phyloP scores from a whole-genome alignment of 30 jellyfish, hydroid and myxozoan genomes.

The Aurelia sp. region DNA sequence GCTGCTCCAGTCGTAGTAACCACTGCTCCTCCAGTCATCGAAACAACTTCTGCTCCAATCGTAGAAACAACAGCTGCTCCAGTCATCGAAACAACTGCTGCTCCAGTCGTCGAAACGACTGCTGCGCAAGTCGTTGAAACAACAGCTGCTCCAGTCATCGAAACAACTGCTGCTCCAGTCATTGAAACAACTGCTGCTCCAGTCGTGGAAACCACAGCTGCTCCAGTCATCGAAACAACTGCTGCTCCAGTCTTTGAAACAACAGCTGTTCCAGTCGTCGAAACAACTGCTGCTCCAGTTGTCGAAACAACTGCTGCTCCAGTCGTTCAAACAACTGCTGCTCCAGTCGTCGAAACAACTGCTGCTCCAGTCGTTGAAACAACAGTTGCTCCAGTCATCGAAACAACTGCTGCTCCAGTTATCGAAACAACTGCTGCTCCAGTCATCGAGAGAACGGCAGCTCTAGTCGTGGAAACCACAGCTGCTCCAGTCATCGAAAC shows the following conservation, averaged over 20 bases:
- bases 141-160: slow-evolving; percentile 10
- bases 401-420: slow-evolving; percentile 42
- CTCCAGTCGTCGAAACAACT: slow-evolving; percentile 21
- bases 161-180: slow-evolving; percentile 9
- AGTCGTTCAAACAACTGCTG: slow-evolving; percentile 36
- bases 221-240: slow-evolving; percentile 13
- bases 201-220: slow-evolving; percentile 28
- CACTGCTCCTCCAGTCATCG: background rate
- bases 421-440: slow-evolving; percentile 28
- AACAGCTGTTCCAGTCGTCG: slow-evolving; percentile 11
- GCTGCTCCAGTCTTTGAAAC: slow-evolving; percentile 7
- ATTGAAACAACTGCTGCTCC: slow-evolving; percentile 4
- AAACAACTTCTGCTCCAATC: slow-evolving; percentile 44
- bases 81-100: slow-evolving; percentile 7
- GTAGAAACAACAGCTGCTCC: slow-evolving; percentile 18
- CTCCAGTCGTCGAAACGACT: background rate
- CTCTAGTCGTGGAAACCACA: slow-evolving; percentile 42
- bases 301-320: slow-evolving; percentile 1
- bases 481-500: slow-evolving; percentile 25
- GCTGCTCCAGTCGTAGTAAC: slow-evolving; percentile 27
- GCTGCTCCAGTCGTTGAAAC: slow-evolving; percentile 34
- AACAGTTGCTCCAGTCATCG: slow-evolving; percentile 5
- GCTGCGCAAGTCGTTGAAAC: slow-evolving; percentile 13
- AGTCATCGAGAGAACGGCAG: slow-evolving; percentile 18
- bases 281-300: slow-evolving; percentile 13